Evolutionary conservation across 1,140 invertebrate species (phyloP).

Genomic region (Hesperophylax magnus): DNA sequence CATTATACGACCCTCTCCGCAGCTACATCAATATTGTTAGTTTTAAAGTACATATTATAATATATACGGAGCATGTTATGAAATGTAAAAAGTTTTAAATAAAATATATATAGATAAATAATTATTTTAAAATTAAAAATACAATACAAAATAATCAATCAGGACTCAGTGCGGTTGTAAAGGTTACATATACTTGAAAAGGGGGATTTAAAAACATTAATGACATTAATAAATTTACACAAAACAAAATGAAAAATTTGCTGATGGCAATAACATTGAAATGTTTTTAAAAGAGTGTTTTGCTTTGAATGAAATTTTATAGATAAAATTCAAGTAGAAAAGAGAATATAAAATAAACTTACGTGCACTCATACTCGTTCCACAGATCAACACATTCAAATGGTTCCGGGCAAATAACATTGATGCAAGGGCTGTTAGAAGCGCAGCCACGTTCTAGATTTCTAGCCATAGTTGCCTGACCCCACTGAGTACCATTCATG

Average conservation of each 20-base stretch:
- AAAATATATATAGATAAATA: slow-evolving; percentile 33
- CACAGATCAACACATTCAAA: slow-evolving; percentile 97
- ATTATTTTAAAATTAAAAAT: not conserved
- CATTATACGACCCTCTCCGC: slow-evolving; percentile 90
- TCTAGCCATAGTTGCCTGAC: slow-evolving; percentile 91
- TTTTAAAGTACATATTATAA: slow-evolving; percentile 33
- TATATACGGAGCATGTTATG: not conserved
- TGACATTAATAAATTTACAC: too few relatives aligned
- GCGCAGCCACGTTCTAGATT: slow-evolving; percentile 93
- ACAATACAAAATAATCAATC: slow-evolving; percentile 12
- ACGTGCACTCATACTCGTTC: slow-evolving; percentile 98
- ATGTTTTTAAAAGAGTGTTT: too few relatives aligned
- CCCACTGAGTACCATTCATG: slow-evolving; percentile 95
- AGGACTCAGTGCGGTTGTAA: slow-evolving; percentile 25
- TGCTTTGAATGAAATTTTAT: too few relatives aligned
- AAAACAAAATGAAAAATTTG: too few relatives aligned
- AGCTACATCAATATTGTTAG: slow-evolving; percentile 73
- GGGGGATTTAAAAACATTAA: too few relatives aligned
- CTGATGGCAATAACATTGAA: too few relatives aligned
- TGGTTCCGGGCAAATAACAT: slow-evolving; percentile 92
- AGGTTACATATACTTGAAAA: too few relatives aligned
- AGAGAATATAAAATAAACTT: slow-evolving; percentile 67
- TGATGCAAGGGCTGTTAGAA: slow-evolving; percentile 94
- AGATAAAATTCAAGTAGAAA: too few relatives aligned
- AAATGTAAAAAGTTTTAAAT: slow-evolving; percentile 8